Evolutionary conservation across 1,140 invertebrate species (phyloP), one percentile per base, ranked within the genome.

Genomic region (Drosophila pachea): DNA sequence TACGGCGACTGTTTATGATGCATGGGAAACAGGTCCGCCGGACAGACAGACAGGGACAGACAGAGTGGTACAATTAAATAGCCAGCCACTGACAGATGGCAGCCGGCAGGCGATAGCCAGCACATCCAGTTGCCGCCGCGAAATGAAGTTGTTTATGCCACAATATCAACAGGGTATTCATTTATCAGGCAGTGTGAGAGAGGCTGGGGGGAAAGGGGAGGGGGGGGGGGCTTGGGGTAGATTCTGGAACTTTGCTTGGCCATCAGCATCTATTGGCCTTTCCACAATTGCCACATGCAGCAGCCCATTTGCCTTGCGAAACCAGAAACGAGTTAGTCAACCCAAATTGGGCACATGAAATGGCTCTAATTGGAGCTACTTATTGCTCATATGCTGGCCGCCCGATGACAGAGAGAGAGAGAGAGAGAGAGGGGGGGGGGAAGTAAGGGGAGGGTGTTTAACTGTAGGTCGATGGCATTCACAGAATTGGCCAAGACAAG

Each of bases 401-500:
- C 0, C 3, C 36, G 1, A 2, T 11, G 40, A 22, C 4, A 43
- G 2, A 4, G n/a, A 11, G 42, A 4, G 11, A 0, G 12, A 5
- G 14, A 4, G n/a, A 14, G 14, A 7, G n/a, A 11, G n/a, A 12
- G 6, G 3, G 22, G 47, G 11, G n/a, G 29, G 5, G 5, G 40
- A n/a, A n/a, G n/a, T n/a, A n/a, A n/a, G 12, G 4, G 14, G 5
- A 5, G 36, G 29, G 12, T 7, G 33, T 32, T 5, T 11, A 40
- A 31, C 9, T 7, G 33, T 36, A 38, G 68, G 68, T 40, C 54
- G 53, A 59, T 49, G 35, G 32, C 50, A 49, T 22, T 56, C 36
- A 52, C 31, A 12, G 47, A 69, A 56, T 69, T 69, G 47, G 67
- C 67, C 60, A 69, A 70, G 62, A 48, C 52, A 68, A 68, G 60